A percentile compares a stretch with the other conserved stretches of the same genome.
phyloP scores from a whole-genome alignment of 2,888 invertebrate genomes.

The Allolobophora icterica region DNA sequence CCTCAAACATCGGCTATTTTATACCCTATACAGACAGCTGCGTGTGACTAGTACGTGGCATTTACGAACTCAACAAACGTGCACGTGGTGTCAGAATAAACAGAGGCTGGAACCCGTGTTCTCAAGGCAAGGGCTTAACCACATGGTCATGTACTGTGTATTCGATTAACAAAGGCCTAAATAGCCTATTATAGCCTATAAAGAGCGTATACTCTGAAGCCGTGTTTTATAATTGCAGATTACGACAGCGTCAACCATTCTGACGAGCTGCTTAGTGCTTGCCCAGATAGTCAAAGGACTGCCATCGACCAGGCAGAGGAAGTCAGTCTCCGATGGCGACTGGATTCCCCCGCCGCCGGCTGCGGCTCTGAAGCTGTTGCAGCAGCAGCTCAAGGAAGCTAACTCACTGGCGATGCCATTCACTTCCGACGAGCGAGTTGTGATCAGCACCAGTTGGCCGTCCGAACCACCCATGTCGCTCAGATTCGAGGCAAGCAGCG shows the following conservation, averaged over 20 bases:
- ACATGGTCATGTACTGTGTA: too few relatives aligned
- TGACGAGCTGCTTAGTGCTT: neutral
- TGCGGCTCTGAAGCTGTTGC: neutral
- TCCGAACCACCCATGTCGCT: neutral
- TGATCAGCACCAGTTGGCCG: neutral
- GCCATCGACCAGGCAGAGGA: neutral
- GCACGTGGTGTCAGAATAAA: too few relatives aligned
- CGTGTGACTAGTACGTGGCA: too few relatives aligned
- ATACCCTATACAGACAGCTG: too few relatives aligned
- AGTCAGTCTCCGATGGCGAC: neutral
- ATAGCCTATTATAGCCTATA: too few relatives aligned
- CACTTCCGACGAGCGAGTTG: neutral
- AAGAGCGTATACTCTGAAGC: too few relatives aligned
- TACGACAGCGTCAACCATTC: neutral
- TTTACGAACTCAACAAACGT: too few relatives aligned
- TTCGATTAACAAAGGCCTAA: too few relatives aligned
- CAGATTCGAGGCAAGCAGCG: neutral
- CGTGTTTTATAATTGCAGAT: neutral
- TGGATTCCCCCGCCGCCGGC: neutral
- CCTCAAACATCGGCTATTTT: too few relatives aligned
- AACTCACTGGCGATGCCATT: neutral
- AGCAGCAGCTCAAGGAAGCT: neutral
- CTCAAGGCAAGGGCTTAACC: too few relatives aligned
- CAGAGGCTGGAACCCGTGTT: too few relatives aligned
- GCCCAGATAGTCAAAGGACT: neutral